Evolutionary conservation across 2,888 invertebrate genomes (phyloP).

Genomic region (Mycalesis mineus): DNA sequence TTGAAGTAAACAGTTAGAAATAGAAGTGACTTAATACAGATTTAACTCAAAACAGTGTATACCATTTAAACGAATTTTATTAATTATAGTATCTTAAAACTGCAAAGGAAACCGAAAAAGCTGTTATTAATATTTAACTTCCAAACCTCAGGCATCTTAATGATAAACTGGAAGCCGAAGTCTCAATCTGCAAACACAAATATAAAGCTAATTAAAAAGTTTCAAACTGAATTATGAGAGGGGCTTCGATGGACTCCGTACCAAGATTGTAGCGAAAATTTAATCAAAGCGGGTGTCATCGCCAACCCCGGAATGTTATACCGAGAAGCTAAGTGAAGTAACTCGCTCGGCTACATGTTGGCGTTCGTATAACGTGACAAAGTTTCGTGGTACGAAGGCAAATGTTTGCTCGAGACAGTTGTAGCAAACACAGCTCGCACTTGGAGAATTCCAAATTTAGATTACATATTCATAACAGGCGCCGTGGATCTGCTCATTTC

Average conservation of each 20-base stretch:
- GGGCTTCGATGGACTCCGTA: conserved; percentile 71
- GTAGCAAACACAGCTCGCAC: conserved; percentile 71
- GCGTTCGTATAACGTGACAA: conserved; percentile 26
- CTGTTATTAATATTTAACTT: conserved; percentile 71
- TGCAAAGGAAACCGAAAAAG: conserved; percentile 19
- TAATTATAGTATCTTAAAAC: background rate
- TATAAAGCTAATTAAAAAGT: conserved; percentile 79
- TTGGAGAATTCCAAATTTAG: conserved; percentile 73
- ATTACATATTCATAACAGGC: conserved; percentile 77
- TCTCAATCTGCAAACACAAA: conserved; percentile 79
- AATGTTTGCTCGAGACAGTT: conserved; percentile 65
- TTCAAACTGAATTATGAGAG: conserved; percentile 78
- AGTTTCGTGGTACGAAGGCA: conserved; percentile 42
- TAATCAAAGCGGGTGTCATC: conserved; percentile 63
- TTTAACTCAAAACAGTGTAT: too few species aligned
- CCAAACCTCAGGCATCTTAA: conserved; percentile 61
- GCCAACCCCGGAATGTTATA: conserved; percentile 48
- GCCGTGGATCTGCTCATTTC: conserved; percentile 61
- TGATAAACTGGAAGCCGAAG: conserved; percentile 68
- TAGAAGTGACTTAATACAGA: too few species aligned
- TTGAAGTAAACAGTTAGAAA: too few species aligned
- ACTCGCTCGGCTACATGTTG: conserved; percentile 7
- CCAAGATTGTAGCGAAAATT: conserved; percentile 72
- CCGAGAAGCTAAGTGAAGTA: conserved; percentile 26
- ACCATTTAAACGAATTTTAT: too few species aligned